A percentile compares a stretch with the other conserved stretches of the same genome.
phyloP scores from a whole-genome alignment of 2,113 vertebrate species.

The Mesembrinibis cayennensis region DNA sequence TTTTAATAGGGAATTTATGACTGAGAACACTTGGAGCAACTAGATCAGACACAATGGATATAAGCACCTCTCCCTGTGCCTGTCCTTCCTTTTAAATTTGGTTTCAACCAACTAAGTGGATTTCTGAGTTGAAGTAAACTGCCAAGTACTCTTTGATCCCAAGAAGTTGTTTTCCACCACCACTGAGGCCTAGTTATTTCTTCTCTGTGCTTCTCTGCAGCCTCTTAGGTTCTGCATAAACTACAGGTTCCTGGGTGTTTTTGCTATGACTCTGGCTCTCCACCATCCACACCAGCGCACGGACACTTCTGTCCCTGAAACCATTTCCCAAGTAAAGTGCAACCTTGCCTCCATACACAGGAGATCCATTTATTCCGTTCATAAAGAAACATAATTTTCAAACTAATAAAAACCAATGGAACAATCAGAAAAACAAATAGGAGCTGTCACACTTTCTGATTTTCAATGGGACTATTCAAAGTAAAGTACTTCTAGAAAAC shows the following conservation, averaged over 20 bases:
- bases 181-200: neutral
- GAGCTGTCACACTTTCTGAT: neutral
- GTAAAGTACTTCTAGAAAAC: neutral
- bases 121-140: neutral
- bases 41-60: neutral
- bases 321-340: neutral
- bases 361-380: neutral
- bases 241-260: neutral
- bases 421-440: neutral
- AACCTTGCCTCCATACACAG: neutral
- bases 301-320: neutral
- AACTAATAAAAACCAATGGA: neutral
- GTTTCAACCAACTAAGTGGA: neutral
- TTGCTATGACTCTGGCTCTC: neutral
- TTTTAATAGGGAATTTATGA: neutral
- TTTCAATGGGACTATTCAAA: neutral
- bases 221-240: neutral
- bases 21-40: neutral
- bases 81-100: neutral
- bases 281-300: neutral
- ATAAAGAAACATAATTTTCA: neutral
- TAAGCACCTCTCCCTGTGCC: neutral
- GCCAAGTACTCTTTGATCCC: neutral
- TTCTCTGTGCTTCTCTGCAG: neutral
- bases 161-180: neutral